Percentiles rank a stretch among this genome's conserved stretches.
Conservation (phyloP, 2,888 invertebrate species). For the Eilema sororculum region DNA sequence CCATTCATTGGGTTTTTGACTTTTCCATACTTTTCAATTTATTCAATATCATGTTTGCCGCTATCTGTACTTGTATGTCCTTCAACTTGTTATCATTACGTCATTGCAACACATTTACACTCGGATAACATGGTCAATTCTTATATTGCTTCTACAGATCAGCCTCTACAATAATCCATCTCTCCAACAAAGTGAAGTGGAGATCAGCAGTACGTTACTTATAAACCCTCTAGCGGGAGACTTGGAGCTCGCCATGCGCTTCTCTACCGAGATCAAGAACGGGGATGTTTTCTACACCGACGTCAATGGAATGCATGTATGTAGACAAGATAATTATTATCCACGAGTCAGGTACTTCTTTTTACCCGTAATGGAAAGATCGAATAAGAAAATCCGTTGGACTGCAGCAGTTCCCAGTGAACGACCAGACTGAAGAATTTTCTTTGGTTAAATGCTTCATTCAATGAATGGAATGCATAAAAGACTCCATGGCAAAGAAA, state of each 20-base stretch:
- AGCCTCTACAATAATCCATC: conserved; percentile 76
- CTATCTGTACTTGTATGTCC: no score
- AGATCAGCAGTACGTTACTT: conserved; percentile 72
- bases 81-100: no score
- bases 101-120: no score
- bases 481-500: no score
- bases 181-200: conserved; percentile 72
- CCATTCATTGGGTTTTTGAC: no score
- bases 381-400: no score
- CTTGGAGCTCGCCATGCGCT: conserved; percentile 95
- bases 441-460: no score
- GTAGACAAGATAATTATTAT: conserved; percentile 15
- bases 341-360: neutral
- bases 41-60: no score
- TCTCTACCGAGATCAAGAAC: conserved; percentile 92
- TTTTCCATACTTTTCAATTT: no score
- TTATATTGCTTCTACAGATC: conserved; percentile 55
- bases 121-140: neutral
- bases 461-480: no score
- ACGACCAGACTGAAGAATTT: no score
- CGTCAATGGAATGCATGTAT: conserved; percentile 96
- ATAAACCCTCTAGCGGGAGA: conserved; percentile 89
- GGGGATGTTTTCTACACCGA: conserved; percentile 95
- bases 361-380: neutral
- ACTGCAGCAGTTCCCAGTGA: no score